These are phyloP conservation scores for Corydoras maculifer DNA, from an alignment of 2,113 vertebrate species.

Conservation along the genomic window DNA sequence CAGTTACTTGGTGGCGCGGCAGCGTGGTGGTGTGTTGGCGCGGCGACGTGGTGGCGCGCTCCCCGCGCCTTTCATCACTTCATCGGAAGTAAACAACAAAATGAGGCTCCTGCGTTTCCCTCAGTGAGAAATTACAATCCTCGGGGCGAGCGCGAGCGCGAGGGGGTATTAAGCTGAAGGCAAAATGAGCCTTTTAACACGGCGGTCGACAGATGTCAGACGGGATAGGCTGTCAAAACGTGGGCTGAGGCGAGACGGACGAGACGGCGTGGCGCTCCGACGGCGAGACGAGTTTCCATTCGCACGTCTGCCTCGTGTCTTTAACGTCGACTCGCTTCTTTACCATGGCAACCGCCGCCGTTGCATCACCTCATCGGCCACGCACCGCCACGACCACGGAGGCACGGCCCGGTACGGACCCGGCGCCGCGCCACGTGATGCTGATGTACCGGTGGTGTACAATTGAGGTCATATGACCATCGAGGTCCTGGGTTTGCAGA, in stretches of 20 bases:
- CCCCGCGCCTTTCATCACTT: background rate
- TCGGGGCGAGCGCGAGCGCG: slow-evolving; percentile 4
- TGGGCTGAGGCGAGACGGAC: slow-evolving; percentile 17
- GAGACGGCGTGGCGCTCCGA: slow-evolving; percentile 11
- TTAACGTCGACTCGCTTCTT: background rate
- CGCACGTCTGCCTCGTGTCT: slow-evolving; percentile 5
- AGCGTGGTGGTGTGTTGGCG: background rate
- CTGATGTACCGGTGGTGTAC: too few species aligned
- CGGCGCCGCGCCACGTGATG: background rate
- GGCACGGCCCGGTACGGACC: background rate
- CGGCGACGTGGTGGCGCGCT: too few species aligned
- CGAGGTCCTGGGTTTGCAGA: too few species aligned
- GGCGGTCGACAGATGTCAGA: slow-evolving; percentile 22
- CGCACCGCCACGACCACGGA: background rate
- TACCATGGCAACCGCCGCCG: background rate
- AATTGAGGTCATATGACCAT: too few species aligned
- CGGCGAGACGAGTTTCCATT: background rate
- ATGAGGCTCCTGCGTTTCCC: slow-evolving; percentile 10
- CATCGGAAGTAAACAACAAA: slow-evolving; percentile 19
- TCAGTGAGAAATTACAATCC: slow-evolving; percentile 14
- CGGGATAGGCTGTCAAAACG: slow-evolving; percentile 32
- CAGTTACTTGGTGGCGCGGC: background rate
- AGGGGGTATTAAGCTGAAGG: slow-evolving; percentile 16
- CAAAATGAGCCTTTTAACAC: slow-evolving; percentile 18
- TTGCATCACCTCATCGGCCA: background rate